Evolutionary conservation across 2,113 vertebrate genomes (phyloP), one percentile per base, ranked within the genome.

Genomic region (Microtus ochrogaster): DNA sequence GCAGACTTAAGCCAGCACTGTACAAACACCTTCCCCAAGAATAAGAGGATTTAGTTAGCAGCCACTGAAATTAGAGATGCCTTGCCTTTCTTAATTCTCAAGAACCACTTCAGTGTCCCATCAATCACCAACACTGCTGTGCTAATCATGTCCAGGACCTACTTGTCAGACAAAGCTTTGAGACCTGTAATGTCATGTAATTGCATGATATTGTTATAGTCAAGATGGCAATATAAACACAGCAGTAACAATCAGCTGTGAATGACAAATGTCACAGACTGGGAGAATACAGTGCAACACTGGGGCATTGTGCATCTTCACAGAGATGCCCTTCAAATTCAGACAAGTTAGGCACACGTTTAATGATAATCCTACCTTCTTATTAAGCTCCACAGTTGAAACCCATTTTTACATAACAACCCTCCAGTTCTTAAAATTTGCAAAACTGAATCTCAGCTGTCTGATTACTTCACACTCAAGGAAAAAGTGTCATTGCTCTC

Each of bases 181-280:
- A 55, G 82, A 91, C 72, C 72, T 66, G 95, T 61, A 93, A 92
- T 72, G 41, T 26, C 65, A 47, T 86, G 95, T 97, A 94, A 95
- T 95, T 94, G 39, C 73, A 63, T 91, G 95, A 94, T 96, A 91
- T 94, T 93, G 94, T 86, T 96, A 94, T 86, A 63, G 65, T 83
- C 90, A 66, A 65, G 68, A 89, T 74, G 55, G 79, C 52, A 93
- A 90, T 87, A 91, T 89, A 97, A 85, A 93, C 65, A 95, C 94
- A 16, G 63, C 52, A 72, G 47, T 89, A 70, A 94, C 93, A 96
- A 76, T 58, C 41, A 86, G 76, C 76, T 82, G 49, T 76, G 86
- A 91, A 44, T 96, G 82, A 97, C 95, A 94, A 96, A 95, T 94
- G 87, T 93, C 90, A 95, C 96, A 95, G 95, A 94, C 94, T 58